Base-by-base conservation (phyloP, 2,888 invertebrate species). In the Cheilosia variabilis region DNA sequence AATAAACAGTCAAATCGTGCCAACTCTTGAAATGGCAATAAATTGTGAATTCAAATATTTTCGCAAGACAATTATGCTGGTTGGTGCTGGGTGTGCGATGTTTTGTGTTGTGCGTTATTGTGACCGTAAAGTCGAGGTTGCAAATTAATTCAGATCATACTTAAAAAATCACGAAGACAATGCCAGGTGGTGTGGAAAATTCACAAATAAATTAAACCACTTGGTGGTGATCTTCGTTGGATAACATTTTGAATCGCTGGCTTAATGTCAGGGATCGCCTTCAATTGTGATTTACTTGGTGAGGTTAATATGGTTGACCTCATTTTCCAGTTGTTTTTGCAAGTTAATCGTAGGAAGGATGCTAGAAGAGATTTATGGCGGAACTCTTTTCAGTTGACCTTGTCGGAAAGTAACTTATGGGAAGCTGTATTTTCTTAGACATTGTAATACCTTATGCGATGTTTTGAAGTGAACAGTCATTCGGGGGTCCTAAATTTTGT, bases 1-100 rank as follows among this genome's bases (percentile, higher is more conserved):
- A 68, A 76, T 68, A 43, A 50, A 60, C 66, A 68, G 24, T 55
- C 34, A 58, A 57, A 66, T 76, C 66, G 76, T 66, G 66, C 58
- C 58, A 76, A 52, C 24, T 24, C 68, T 68, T 60, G 43, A 60
- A 76, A 60, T 60, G 66, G 68, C 31, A 45, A 68, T 43, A 31
- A 76, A 76, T 76, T 58, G 43, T 41, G 53, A 68, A 76, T 76
- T 76, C 43, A 68, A 76, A 76, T 76, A 76, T 76, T 76, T 76
- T 76, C 76, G 68, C 68, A 76, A 76, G 65, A 52, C 50, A 66
- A 66, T 73, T 63, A 45, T 43, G 43, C 41, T 43, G 22, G 27
- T 55, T 17, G 13, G 37, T 34, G 24, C 1, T 17, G 37, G 43
- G 19, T 24, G 43, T 22, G 27, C 37, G 52, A 37, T 68, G n/a